Conservation (phyloP, 2,888 invertebrate genomes). For the Stenchaetothrips biformis region DNA sequence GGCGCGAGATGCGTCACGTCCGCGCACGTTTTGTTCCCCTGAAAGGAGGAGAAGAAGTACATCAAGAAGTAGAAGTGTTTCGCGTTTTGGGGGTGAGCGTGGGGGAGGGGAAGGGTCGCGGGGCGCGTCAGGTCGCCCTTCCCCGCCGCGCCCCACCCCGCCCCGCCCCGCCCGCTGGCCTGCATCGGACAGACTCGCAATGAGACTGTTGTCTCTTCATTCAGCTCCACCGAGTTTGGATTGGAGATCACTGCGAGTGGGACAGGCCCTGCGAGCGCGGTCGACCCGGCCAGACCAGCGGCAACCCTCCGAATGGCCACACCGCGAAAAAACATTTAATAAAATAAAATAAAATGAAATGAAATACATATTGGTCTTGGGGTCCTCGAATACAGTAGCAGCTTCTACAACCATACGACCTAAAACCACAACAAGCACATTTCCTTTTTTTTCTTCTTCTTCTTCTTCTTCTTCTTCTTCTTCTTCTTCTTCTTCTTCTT, state of each 20-base stretch:
- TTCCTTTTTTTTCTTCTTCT: no score
- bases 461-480: no score
- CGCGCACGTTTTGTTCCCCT: no score
- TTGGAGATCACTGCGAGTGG: slow-evolving; percentile 2
- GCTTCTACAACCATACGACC: no score
- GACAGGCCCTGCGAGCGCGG: background rate
- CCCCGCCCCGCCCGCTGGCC: background rate
- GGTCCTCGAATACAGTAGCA: no score
- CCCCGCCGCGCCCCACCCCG: no score
- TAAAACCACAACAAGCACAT: no score
- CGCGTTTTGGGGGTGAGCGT: background rate
- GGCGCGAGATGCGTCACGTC: no score
- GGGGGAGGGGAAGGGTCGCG: background rate
- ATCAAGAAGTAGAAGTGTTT: slow-evolving; percentile 13
- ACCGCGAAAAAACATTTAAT: background rate
- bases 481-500: no score
- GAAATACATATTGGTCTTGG: background rate
- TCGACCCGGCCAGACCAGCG: background rate
- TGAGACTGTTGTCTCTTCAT: slow-evolving; percentile 24
- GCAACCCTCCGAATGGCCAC: background rate
- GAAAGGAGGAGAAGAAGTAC: no score
- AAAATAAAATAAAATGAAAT: background rate
- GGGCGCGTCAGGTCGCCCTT: no score
- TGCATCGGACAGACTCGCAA: slow-evolving; percentile 17
- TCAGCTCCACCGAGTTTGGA: slow-evolving; percentile 20